Evolutionary conservation across 2,113 vertebrate genomes (phyloP).

Genomic region (Sinocyclocheilus grahami): DNA sequence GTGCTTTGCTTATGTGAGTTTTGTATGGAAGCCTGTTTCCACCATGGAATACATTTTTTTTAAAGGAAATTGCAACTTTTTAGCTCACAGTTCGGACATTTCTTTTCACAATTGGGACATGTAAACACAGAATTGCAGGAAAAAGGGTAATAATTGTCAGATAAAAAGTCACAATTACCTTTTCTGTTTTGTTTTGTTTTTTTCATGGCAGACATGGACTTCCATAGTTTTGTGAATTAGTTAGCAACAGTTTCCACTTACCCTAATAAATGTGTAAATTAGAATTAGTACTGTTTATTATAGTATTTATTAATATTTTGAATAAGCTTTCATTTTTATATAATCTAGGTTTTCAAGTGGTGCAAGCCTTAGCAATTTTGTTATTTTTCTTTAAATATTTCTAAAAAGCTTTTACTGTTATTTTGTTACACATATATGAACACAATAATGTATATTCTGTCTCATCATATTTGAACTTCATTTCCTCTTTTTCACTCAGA

Average conservation of each 20-base stretch:
- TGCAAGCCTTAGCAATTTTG: not conserved
- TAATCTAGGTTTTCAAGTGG: no score
- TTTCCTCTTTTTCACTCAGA: no score
- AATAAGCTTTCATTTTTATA: not conserved
- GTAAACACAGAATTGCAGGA: no score
- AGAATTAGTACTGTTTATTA: not conserved
- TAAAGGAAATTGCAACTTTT: no score
- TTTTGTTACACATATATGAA: not conserved
- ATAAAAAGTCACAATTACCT: no score
- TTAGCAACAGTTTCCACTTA: not conserved
- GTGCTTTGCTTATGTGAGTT: not conserved
- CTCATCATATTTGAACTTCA: not conserved
- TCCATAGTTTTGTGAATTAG: not conserved
- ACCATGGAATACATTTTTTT: no score
- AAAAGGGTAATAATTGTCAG: no score
- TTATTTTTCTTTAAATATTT: not conserved
- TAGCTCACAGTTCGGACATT: no score
- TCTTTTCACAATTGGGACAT: no score
- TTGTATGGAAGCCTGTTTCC: not conserved
- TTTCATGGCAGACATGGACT: no score
- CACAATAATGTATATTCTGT: not conserved
- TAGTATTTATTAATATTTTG: not conserved
- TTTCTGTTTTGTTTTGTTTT: no score
- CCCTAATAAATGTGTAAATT: not conserved
- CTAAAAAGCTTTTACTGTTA: not conserved